These are phyloP conservation scores for Omphaloscelis lunosa DNA, from an alignment of 2,888 invertebrate species.

Conservation along the genomic window DNA sequence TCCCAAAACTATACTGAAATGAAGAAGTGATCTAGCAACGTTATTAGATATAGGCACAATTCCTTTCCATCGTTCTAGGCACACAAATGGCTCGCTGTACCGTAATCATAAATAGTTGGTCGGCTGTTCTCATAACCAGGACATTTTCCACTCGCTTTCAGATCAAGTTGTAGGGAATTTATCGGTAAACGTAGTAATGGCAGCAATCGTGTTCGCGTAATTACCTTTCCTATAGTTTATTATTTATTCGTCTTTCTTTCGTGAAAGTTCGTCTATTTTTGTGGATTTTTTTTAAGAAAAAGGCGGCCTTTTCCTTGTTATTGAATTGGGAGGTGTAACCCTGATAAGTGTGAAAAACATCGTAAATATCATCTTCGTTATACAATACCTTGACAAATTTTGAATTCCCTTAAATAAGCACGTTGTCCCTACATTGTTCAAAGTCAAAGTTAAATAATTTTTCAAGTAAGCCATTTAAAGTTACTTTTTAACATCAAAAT, in stretches of 20 bases:
- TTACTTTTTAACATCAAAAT: too few relatives aligned
- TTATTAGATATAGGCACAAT: slow-evolving; percentile 37
- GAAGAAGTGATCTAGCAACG: slow-evolving; percentile 5
- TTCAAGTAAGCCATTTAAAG: too few relatives aligned
- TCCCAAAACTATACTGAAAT: not conserved
- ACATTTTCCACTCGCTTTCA: slow-evolving; percentile 56
- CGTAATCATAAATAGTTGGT: slow-evolving; percentile 69
- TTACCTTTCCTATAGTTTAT: slow-evolving; percentile 59
- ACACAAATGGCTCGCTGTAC: slow-evolving; percentile 58
- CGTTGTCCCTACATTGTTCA: not conserved
- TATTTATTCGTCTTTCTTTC: slow-evolving; percentile 46
- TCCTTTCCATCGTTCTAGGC: slow-evolving; percentile 26
- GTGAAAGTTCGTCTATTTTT: slow-evolving; percentile 35
- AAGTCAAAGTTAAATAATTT: too few relatives aligned
- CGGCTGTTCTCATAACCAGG: slow-evolving; percentile 47
- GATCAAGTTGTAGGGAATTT: slow-evolving; percentile 59
- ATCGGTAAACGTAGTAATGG: slow-evolving; percentile 54
- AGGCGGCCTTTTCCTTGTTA: slow-evolving; percentile 12
- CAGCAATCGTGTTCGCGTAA: slow-evolving; percentile 54
- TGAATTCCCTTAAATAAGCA: too few relatives aligned
- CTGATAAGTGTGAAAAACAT: slow-evolving; percentile 5
- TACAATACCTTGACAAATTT: not conserved
- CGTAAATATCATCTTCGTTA: slow-evolving; percentile 15
- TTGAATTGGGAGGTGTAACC: slow-evolving; percentile 13
- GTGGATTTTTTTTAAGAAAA: slow-evolving; percentile 9